Conservation (phyloP, 2,797 vertebrate genomes). For the Pogoniulus pusillus region DNA sequence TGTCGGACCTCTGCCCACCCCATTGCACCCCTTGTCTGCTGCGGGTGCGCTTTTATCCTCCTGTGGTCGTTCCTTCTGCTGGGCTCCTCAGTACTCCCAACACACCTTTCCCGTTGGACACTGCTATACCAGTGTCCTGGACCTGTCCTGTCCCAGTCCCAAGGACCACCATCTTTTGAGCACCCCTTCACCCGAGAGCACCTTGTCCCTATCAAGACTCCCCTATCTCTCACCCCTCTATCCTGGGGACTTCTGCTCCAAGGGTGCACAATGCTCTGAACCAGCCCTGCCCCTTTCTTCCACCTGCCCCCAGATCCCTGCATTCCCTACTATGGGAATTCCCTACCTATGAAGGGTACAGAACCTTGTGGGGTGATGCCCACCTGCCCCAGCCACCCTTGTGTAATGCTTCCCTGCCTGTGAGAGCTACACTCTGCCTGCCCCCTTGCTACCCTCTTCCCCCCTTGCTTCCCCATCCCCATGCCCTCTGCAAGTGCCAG, state of each 20-base stretch:
- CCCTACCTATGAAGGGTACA: neutral
- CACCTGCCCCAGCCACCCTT: rapidly evolving
- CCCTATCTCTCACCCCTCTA: neutral
- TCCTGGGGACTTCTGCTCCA: neutral
- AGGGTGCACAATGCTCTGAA: neutral
- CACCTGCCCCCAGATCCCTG: neutral
- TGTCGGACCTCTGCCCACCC: rapidly evolving
- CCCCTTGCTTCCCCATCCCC: neutral
- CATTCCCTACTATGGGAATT: neutral
- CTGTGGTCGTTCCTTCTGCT: neutral
- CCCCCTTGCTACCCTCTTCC: neutral
- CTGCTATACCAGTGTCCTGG: no score
- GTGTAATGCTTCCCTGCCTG: rapidly evolving
- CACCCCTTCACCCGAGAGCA: neutral
- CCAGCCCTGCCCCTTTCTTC: neutral
- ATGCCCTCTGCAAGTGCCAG: rapidly evolving
- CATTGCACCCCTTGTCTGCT: neutral
- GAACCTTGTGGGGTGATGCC: neutral
- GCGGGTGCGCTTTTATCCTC: neutral
- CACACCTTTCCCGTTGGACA: no score
- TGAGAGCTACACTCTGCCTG: neutral
- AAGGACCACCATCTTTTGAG: neutral
- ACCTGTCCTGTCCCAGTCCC: neutral
- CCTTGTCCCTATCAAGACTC: no score
- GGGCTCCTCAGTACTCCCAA: rapidly evolving